Evolutionary conservation across 2,113 vertebrate species (phyloP).

Genomic region (Grus americana): DNA sequence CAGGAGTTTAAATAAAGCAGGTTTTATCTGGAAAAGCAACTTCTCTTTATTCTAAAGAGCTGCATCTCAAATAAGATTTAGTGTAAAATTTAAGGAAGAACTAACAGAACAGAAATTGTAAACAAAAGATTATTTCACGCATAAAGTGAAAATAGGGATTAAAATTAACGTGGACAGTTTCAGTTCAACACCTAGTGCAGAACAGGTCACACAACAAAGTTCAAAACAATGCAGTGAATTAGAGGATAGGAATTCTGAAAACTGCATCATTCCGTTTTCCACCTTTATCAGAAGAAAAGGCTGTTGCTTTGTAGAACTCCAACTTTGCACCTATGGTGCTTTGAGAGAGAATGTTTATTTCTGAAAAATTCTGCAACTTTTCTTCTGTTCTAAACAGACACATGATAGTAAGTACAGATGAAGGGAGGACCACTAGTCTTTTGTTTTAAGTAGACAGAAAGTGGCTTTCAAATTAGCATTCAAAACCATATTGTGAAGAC

Average conservation of each 20-base stretch:
- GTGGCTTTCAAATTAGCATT: background rate
- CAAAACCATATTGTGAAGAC: background rate
- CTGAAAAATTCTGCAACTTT: background rate
- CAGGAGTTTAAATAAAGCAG: background rate
- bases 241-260: background rate
- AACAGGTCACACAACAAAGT: background rate
- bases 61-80: background rate
- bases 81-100: background rate
- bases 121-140: background rate
- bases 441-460: background rate
- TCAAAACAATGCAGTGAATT: background rate
- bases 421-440: background rate
- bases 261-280: background rate
- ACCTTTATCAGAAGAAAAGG: background rate
- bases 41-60: background rate
- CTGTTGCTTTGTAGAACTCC: background rate
- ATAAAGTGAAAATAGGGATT: background rate
- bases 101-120: background rate
- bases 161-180: background rate
- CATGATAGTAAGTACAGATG: fast-evolving
- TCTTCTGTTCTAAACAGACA: background rate
- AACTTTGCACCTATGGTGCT: background rate
- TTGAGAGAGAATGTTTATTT: background rate
- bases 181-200: slow-evolving; percentile 25
- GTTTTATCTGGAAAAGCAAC: background rate